These are phyloP conservation scores for Epirrita christyi DNA, from an alignment of 2,888 invertebrate species.

Conservation along the genomic window DNA sequence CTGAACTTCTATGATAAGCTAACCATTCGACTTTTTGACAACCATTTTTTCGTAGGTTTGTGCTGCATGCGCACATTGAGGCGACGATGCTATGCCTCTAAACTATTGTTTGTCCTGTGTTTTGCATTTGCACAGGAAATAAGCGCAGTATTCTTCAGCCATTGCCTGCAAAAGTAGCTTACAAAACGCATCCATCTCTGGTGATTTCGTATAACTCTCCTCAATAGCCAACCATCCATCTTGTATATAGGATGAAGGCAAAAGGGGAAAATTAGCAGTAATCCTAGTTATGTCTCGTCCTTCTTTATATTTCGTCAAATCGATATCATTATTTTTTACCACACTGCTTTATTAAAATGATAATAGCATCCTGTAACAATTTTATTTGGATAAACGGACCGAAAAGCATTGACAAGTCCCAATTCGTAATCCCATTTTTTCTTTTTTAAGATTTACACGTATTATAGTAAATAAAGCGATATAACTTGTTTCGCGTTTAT, in stretches of 20 bases:
- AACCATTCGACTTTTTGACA: no score
- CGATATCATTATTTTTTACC: constrained; percentile 19
- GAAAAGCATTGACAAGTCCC: constrained; percentile 11
- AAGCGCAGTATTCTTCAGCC: no score
- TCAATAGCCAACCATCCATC: no score
- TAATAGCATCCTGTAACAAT: constrained; percentile 22
- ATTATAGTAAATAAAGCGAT: constrained; percentile 17
- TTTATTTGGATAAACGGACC: constrained; percentile 18
- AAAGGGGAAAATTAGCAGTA: constrained; percentile 17
- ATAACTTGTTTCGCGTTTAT: constrained; percentile 18
- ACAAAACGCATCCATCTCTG: no score
- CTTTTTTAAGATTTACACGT: constrained; percentile 14
- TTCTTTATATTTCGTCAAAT: constrained; percentile 19
- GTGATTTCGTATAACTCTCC: no score
- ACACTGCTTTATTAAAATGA: constrained; percentile 21
- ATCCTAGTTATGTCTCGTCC: constrained; percentile 21
- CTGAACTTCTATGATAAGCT: no score
- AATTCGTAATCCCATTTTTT: constrained; percentile 23
- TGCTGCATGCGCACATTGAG: no score
- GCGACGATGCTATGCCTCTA: no score
- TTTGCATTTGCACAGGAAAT: no score
- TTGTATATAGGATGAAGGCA: constrained; percentile 21
- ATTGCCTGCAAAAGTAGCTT: no score
- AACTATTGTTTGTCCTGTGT: no score
- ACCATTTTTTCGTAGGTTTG: no score